Base-by-base conservation (phyloP, 35 echinoderm and acorn worm species). In the Amphiura filiformis region DNA sequence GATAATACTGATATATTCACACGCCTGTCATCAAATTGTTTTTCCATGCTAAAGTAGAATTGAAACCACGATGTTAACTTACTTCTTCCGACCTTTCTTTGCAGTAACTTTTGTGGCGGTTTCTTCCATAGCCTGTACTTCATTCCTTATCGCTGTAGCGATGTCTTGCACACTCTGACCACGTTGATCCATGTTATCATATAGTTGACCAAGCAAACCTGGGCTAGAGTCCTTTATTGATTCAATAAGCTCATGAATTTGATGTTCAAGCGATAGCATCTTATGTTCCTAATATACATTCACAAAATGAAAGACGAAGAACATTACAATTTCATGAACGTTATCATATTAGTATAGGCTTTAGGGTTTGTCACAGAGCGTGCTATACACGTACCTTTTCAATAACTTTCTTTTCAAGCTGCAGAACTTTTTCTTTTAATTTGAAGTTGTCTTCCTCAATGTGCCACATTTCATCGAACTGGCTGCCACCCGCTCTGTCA, bases 311-410 rank as follows among this genome's bases (percentile, higher is more conserved):
- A n/a, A n/a, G n/a, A n/a, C n/a, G n/a, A n/a, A n/a, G n/a, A n/a
- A n/a, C n/a, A n/a, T n/a, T n/a, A n/a, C n/a, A n/a, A n/a, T n/a
- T n/a, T n/a, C n/a, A n/a, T n/a, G n/a, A n/a, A n/a, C n/a, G n/a
- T n/a, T n/a, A n/a, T n/a, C n/a, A n/a, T n/a, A n/a, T n/a, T n/a
- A n/a, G n/a, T n/a, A n/a, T n/a, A n/a, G n/a, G n/a, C n/a, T n/a
- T n/a, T n/a, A n/a, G n/a, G n/a, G n/a, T n/a, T n/a, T n/a, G n/a
- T n/a, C n/a, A n/a, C n/a, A n/a, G n/a, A n/a, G n/a, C n/a, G n/a
- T n/a, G n/a, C n/a, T n/a, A n/a, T n/a, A n/a, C n/a, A n/a, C n/a
- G 17, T 56, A 91, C 89, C 89, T 91, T 91, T 91, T 91, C 89
- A 13, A 91, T 80, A 0, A 91, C 42, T 84, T 77, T 91, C 76